Evolutionary conservation across 2,797 vertebrate species (phyloP), one percentile per base, ranked within the genome.

Genomic region (Tragelaphus eurycerus): DNA sequence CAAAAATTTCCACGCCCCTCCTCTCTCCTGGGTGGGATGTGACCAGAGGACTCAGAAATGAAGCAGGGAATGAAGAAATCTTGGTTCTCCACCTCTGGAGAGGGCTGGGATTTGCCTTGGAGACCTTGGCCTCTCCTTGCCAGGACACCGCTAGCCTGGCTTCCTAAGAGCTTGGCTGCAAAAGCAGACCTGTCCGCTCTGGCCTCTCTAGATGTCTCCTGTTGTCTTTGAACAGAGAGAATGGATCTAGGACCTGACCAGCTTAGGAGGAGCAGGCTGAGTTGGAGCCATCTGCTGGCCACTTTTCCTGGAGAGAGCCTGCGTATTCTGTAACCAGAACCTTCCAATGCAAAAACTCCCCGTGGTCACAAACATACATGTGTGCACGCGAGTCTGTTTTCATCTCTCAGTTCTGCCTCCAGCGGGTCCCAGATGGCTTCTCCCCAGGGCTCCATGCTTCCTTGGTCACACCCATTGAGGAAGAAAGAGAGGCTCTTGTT

Each of bases 321-420:
- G 1, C 11, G 15, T 34, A 6, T 13, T 1, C 31, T 3, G 12
- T 59, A 48, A 15, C 46, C 34, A 48, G 31, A 67, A 50, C 13
- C 21, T 81, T 29, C 43, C 31, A 15, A 55, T 29, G 38, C 3
- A 17, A 0, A 16, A 59, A 12, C 25, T 6, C 27, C 5, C 52
- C 0, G 0, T 0, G 27, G 31, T n/a, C 46, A 43, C 19, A 34
- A 11, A 6, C 9, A 3, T 8, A 17, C 4, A 1, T 6, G 29
- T 38, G 25, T n/a, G 14, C 13, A 0, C 19, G 31, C 0, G 1
- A 11, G 23, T 16, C 19, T n/a, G 25, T 27, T 31, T 55, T 31
- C 15, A 7, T 67, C 29, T 62, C 71, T 23, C 23, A 55, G 43
- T 52, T 88, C 43, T 43, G 50, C 17, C 74, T 79, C 15, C 14